Evolutionary conservation across 2,113 vertebrate species (phyloP), one percentile per base, ranked within the genome.

Genomic region (Nibea coibor): DNA sequence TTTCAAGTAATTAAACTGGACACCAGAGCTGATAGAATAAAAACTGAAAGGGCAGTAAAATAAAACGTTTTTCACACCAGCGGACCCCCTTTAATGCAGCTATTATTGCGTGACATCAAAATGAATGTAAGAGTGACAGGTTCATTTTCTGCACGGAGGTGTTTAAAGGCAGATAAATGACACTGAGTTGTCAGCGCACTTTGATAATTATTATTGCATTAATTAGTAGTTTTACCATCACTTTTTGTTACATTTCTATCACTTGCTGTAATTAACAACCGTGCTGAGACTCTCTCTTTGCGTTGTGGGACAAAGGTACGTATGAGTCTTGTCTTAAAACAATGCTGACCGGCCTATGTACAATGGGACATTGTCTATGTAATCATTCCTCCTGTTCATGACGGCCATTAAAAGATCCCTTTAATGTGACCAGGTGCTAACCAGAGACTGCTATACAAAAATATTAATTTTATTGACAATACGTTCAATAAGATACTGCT

Each of bases 1-100:
- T 43, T 80, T 70, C 15, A 59, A 69, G 31, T 12, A 48, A 72
- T 54, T 67, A 58, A 72, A 68, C 39, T 24, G 26, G n/a, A 56
- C 35, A 16, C 45, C 11, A 42, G 48, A 19, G 63, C 59, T 1
- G 70, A 66, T 59, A 31, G 7, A 24, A 45, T 31, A 4, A 51
- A 57, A 42, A 43, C 19, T 42, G 22, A 12, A 24, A 73, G 42
- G 56, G 3, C 11, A 19, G 17, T 45, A 51, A 20, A 65, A 59
- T 54, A 20, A 65, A 57, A 5, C 31, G 10, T 3, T 35, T 47
- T 47, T 47, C 26, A 74, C 20, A 45, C 43, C 12, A 42, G n/a
- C 3, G 4, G 19, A 19, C 39, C 22, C 24, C 15, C 50, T 84
- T 47, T 6, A 56, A 9, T 22, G 14, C 28, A 61, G 53, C 16